Evolutionary conservation across 2,888 invertebrate species (phyloP), one percentile per base, ranked within the genome.

Genomic region (Argynnis bischoffii): DNA sequence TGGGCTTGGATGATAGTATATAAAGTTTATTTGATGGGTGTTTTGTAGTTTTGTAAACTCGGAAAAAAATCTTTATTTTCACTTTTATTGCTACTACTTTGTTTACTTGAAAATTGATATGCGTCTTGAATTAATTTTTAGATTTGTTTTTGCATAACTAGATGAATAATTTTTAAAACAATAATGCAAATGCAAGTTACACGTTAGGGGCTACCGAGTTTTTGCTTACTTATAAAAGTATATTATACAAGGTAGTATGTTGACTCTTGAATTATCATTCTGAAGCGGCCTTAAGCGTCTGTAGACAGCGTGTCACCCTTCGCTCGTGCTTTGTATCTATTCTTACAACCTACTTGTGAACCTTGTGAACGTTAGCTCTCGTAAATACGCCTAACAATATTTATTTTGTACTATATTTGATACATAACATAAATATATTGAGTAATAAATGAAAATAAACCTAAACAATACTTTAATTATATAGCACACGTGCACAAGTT

Each of bases 401-500:
- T 41, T 41, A 41, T 41, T 41, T 11, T 41, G 11, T 41, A 41
- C 11, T 41, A 11, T 41, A 41, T 41, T 41, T 41, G 8, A 41
- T 41, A 41, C 35, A 11, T 41, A 41, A 41, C 35, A 26, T 26
- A 11, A 41, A 41, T 41, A 41, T 41, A 41, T 41, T 41, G 35
- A 41, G 35, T 31, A n/a, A 4, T 26, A 47, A 31, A 13, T 59
- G 48, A 59, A 48, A n/a, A 55, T 53, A 21, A 41, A 41, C 35
- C 35, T 31, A 46, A 64, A 57, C 41, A 46, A 55, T 55, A 67
- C 56, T 57, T 54, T 51, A 35, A 31, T 54, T 47, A 50, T 47
- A 63, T 55, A 35, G 46, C 31, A 53, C 64, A 69, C 69, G 57
- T 50, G 67, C 57, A 76, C 81, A 79, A 79, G 81, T 83, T n/a